Base-by-base conservation (phyloP, 2,797 vertebrate genomes). In the Synanceia verrucosa region DNA sequence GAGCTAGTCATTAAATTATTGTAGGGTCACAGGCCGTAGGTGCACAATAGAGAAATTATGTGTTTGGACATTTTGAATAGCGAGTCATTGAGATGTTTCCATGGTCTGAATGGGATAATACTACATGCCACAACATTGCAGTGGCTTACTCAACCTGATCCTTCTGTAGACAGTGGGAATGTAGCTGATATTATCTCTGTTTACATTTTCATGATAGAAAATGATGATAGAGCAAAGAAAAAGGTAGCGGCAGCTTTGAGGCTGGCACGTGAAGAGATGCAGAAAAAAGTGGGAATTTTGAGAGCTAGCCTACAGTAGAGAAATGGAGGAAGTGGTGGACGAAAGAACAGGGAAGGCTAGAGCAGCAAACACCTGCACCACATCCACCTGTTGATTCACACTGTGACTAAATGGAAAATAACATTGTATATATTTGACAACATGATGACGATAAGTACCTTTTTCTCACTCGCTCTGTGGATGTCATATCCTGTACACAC, bases 1-100 rank as follows among this genome's bases (percentile, higher is more conserved):
- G 78, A 89, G 81, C 81, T 62, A 82, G 78, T 83, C 85, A 86
- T 86, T 87, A 82, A 88, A 82, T 77, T 53, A 84, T 73, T 81
- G 41, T 59, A 14, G 71, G 86, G 86, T 87, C 87, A 85, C 13
- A 1, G 73, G 84, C 69, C 88, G 59, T 78, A 86, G 84, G 84
- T 84, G 73, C 66, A 83, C 82, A 81, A 87, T 84, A 86, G 84
- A 90, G 84, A 88, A 88, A 89, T 87, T 55, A 89, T 89, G 87
- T 91, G 89, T 90, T 90, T 91, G 79, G 87, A 89, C 87, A 65
- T 86, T 83, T 81, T 88, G 78, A 89, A 79, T 68, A 82, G 86
- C 67, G 60, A 51, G 60, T 83, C 88, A 89, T 82, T 89, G 82
- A 90, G 81, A 88, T 88, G 86, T 91, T 90, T 90, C 89, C 83